Evolutionary conservation across 2,113 vertebrate species (phyloP).

Genomic region (Siniperca knerii): DNA sequence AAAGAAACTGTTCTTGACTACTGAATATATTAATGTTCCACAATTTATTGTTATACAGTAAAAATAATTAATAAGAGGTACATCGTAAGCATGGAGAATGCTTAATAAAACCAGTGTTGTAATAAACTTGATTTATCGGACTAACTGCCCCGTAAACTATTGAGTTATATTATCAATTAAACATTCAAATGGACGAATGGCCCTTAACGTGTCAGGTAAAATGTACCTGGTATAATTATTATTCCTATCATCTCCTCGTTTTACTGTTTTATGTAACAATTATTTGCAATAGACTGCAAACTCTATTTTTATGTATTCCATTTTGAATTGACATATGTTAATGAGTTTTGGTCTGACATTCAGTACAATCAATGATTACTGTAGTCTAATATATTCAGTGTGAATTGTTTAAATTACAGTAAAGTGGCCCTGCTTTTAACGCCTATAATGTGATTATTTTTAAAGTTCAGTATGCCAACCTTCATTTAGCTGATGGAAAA

Average conservation of each 20-base stretch:
- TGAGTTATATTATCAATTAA: not conserved
- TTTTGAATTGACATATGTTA: not conserved
- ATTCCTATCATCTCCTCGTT: too few species aligned
- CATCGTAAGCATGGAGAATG: not conserved
- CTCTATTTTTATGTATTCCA: not conserved
- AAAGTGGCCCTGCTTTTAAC: not conserved
- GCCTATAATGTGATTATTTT: not conserved
- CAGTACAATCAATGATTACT: too few species aligned
- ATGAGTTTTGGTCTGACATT: not conserved
- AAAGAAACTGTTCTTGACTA: not conserved
- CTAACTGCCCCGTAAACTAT: not conserved
- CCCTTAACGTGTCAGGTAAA: not conserved
- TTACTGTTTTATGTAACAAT: too few species aligned
- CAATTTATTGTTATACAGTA: not conserved
- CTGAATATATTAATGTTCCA: not conserved
- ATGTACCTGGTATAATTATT: not conserved
- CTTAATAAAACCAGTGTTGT: not conserved
- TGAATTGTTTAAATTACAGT: not conserved
- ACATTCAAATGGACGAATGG: not conserved
- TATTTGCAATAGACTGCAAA: too few species aligned
- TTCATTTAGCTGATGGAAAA: slow-evolving; percentile 1
- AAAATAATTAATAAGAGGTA: not conserved
- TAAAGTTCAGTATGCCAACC: not conserved
- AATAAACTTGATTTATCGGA: not conserved
- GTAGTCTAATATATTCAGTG: not conserved